Base-by-base conservation (phyloP, 1,140 invertebrate genomes). In the Cepaea nemoralis region DNA sequence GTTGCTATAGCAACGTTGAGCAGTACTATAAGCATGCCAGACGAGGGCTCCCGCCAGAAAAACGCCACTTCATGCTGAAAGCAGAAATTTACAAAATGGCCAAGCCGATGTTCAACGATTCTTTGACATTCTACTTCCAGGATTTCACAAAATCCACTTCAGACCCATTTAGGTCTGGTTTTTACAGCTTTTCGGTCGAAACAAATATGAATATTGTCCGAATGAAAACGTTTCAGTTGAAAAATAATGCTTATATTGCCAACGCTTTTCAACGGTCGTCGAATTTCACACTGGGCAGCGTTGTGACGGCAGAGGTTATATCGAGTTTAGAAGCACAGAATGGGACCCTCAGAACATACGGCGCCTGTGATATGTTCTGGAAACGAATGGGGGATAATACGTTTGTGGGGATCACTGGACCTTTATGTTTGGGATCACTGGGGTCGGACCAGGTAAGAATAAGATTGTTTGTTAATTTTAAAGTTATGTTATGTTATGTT, bases 311-410 rank as follows among this genome's bases (percentile, higher is more conserved):
- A 1, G 2, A 22, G 55, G 48, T n/a, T 2, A 14, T 77, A 33
- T 24, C 63, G 16, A 66, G 16, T 40, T 2, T 27, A 14, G 55
- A 27, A 0, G 2, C 6, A 2, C 5, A 14, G 1, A 27, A 1
- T 19, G 27, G 22, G 3, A 55, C 27, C 2, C 48, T 69, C 39
- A 35, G 31, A 8, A 69, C 77, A 0, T 55, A 79, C 42, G 42
- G 39, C 10, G 59, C 77, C 1, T 79, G 77, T 31, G 77, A 79
- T 35, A 79, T 79, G 77, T 69, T 79, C 66, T 79, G 77, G 77
- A 79, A 48, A 24, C 67, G 66, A 50, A 27, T 69, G 1, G 77
- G 14, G 12, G 19, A 48, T 0, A 40, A 31, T 16, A 45, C 63
- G 1, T 69, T 79, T 42, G 40, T 37, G 5, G 77, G 77, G 6